Evolutionary conservation across 1,140 invertebrate genomes (phyloP).

Genomic region (Aplysia californica): DNA sequence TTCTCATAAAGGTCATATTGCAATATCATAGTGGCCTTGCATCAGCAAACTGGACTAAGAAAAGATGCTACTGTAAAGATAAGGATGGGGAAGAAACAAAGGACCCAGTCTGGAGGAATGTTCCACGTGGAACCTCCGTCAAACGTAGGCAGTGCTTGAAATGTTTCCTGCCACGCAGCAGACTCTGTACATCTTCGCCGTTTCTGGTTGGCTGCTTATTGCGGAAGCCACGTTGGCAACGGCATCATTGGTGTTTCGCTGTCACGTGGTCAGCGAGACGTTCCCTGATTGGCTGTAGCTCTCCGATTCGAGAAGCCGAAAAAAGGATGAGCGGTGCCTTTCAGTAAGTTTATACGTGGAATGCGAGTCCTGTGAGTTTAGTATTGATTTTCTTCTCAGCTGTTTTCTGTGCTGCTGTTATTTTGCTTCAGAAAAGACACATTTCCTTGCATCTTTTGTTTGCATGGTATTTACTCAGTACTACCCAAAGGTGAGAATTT

Average conservation of each 20-base stretch:
- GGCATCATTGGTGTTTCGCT: slow-evolving; percentile 39
- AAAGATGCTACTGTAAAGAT: too few species aligned
- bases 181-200: not conserved
- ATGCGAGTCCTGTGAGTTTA: not conserved
- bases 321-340: not conserved
- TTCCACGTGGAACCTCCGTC: slow-evolving; percentile 29
- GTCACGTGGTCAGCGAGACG: slow-evolving; percentile 34
- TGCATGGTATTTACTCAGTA: too few species aligned
- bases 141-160: not conserved
- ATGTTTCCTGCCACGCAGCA: slow-evolving; percentile 30
- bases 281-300: slow-evolving; percentile 40
- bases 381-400: too few species aligned
- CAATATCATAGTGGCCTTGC: too few species aligned
- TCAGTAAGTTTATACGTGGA: not conserved
- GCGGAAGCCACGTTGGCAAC: slow-evolving; percentile 48
- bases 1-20: too few species aligned
- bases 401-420: too few species aligned
- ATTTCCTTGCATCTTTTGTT: too few species aligned
- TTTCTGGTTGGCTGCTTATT: slow-evolving; percentile 21
- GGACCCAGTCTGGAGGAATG: too few species aligned
- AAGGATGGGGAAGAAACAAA: too few species aligned
- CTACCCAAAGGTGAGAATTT: too few species aligned
- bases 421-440: too few species aligned
- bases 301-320: not conserved
- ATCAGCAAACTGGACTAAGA: too few species aligned